Percentiles rank a stretch among this genome's conserved stretches.
Conservation (phyloP, 1,140 invertebrate species). For the Phymastichus coffea region DNA sequence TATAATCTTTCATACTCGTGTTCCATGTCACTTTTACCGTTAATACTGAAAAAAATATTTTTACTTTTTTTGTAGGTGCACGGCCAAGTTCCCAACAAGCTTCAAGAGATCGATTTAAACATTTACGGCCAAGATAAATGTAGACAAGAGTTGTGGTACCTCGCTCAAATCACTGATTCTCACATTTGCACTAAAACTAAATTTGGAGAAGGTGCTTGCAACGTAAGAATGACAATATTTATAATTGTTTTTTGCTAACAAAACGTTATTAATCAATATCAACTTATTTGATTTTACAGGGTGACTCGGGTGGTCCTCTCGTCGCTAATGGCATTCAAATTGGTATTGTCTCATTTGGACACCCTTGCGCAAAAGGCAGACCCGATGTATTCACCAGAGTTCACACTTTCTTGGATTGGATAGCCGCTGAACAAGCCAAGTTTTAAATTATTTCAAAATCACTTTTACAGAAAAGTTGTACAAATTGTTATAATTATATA, state of each 20-base stretch:
- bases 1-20: conserved; percentile 6
- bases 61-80: no score
- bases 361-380: conserved; percentile 62
- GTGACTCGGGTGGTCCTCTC: conserved; percentile 65
- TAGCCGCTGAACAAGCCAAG: no score
- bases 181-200: conserved; percentile 63
- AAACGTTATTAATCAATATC: background rate
- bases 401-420: conserved; percentile 55
- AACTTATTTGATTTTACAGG: conserved; percentile 46
- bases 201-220: conserved; percentile 62
- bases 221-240: conserved; percentile 52
- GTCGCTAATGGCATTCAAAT: conserved; percentile 54
- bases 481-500: no score
- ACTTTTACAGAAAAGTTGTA: no score
- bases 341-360: conserved; percentile 67
- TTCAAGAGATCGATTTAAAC: conserved; percentile 39
- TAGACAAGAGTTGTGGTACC: background rate
- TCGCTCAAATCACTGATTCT: conserved; percentile 38
- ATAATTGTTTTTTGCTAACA: background rate
- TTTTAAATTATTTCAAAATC: no score
- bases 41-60: no score
- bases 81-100: conserved; percentile 32
- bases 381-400: conserved; percentile 66
- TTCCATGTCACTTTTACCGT: conserved; percentile 22
- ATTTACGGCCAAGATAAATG: conserved; percentile 31